Percentiles rank a stretch among this genome's conserved stretches.
These are phyloP conservation scores for Dasysyrphus albostriatus DNA, from an alignment of 2,888 invertebrate genomes.

Conservation along the genomic window DNA sequence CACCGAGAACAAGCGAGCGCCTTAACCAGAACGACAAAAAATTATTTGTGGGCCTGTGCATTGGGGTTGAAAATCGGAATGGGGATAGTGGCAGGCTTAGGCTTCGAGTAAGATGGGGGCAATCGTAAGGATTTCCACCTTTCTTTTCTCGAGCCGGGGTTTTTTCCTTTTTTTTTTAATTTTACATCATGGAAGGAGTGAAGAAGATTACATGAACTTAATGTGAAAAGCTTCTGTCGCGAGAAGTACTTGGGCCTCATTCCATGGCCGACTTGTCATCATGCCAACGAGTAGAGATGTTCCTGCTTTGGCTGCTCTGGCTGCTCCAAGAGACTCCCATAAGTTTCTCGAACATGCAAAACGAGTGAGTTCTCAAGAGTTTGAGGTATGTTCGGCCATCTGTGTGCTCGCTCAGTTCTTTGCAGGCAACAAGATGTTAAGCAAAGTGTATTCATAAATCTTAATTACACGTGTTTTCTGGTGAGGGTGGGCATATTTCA, in stretches of 20 bases:
- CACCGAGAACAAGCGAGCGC: slow-evolving; percentile 3
- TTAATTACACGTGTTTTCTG: slow-evolving; percentile 78
- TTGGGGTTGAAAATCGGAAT: slow-evolving; percentile 24
- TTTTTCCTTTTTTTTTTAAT: slow-evolving; percentile 1
- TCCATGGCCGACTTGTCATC: slow-evolving; percentile 57
- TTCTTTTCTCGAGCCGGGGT: slow-evolving; percentile 9
- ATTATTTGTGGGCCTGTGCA: slow-evolving; percentile 62
- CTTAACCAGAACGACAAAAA: slow-evolving; percentile 40
- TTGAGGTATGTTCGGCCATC: slow-evolving; percentile 70
- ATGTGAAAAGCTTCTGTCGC: slow-evolving; percentile 70
- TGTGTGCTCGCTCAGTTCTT: slow-evolving; percentile 66
- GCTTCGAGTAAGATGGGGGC: slow-evolving; percentile 31
- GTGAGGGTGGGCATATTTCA: slow-evolving; percentile 70
- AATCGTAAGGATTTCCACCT: slow-evolving; percentile 20
- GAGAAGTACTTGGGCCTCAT: slow-evolving; percentile 25
- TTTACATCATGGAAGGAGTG: slow-evolving; percentile 12
- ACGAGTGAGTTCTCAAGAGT: slow-evolving; percentile 21
- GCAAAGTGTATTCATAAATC: slow-evolving; percentile 77
- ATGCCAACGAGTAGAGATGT: slow-evolving; percentile 11
- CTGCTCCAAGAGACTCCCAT: slow-evolving; percentile 27
- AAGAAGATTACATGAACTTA: slow-evolving; percentile 64
- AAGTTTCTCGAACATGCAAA: slow-evolving; percentile 43
- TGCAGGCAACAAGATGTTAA: slow-evolving; percentile 77
- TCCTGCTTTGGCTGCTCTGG: background rate
- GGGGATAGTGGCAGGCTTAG: background rate